A percentile compares a stretch with the other conserved stretches of the same genome.
Conservation (phyloP, 1,140 invertebrate genomes). For the Tetranychus urticae region DNA sequence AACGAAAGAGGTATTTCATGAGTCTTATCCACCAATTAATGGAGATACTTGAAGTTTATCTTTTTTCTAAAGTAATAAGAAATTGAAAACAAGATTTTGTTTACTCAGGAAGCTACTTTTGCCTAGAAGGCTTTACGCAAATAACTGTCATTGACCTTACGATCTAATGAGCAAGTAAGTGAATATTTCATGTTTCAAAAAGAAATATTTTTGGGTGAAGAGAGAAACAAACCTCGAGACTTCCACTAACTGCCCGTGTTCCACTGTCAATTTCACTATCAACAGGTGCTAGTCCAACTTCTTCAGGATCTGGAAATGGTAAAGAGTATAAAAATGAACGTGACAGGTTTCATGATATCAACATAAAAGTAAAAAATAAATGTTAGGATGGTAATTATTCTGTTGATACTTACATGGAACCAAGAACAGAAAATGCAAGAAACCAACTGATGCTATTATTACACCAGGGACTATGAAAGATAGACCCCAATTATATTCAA, state of each 20-base stretch:
- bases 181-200: no score
- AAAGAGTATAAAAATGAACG: background rate
- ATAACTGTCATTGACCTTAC: no score
- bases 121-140: no score
- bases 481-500: conserved; percentile 63
- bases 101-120: no score
- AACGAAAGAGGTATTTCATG: no score
- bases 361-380: background rate
- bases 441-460: conserved; percentile 48
- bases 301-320: conserved; percentile 31
- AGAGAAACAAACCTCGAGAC: no score
- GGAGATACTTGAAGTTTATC: no score
- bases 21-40: no score
- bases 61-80: no score
- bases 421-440: conserved; percentile 63
- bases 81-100: no score
- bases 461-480: conserved; percentile 78
- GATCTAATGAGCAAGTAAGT: no score
- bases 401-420: conserved; percentile 44
- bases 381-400: conserved; percentile 20
- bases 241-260: background rate
- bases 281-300: conserved; percentile 28
- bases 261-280: background rate
- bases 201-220: no score
- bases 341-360: background rate